A percentile compares a stretch with the other conserved stretches of the same genome.
Conservation (phyloP, 2,888 invertebrate species). For the Trachelus troglodyta region DNA sequence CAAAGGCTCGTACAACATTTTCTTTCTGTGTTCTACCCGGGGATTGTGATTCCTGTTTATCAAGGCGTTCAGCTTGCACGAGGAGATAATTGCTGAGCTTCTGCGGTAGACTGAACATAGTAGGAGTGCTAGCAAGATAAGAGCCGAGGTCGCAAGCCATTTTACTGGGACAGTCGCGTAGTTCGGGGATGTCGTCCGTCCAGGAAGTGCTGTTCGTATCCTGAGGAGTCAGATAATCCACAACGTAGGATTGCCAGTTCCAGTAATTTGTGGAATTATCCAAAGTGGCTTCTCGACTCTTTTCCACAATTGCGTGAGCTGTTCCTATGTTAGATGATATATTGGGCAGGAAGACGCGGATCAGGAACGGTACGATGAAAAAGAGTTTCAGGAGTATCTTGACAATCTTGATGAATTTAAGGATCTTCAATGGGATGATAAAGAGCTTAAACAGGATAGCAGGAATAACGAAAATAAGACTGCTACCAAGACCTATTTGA, state of each 20-base stretch:
- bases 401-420: constrained; percentile 39
- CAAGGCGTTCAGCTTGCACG: constrained; percentile 19
- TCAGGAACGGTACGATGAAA: constrained; percentile 39
- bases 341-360: constrained; percentile 34
- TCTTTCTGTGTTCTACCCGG: constrained; percentile 2
- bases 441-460: constrained; percentile 35
- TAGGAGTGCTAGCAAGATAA: constrained; percentile 23
- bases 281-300: constrained; percentile 5
- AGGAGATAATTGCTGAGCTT: constrained; percentile 28
- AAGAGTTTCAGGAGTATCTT: constrained; percentile 41
- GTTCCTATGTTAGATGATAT: constrained; percentile 21
- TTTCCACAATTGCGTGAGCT: not conserved
- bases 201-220: constrained; percentile 15
- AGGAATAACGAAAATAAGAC: constrained; percentile 36
- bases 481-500: constrained; percentile 29
- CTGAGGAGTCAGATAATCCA: not conserved
- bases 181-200: constrained; percentile 17
- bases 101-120: constrained; percentile 22
- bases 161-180: constrained; percentile 37
- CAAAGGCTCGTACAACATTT: constrained; percentile 29
- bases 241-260: constrained; percentile 4
- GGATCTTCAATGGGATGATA: constrained; percentile 37
- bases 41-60: constrained; percentile 11
- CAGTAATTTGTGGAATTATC: constrained; percentile 1
- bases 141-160: constrained; percentile 40